phyloP scores from a whole-genome alignment of 2,888 invertebrate genomes.

The Cheilosia impressa region DNA sequence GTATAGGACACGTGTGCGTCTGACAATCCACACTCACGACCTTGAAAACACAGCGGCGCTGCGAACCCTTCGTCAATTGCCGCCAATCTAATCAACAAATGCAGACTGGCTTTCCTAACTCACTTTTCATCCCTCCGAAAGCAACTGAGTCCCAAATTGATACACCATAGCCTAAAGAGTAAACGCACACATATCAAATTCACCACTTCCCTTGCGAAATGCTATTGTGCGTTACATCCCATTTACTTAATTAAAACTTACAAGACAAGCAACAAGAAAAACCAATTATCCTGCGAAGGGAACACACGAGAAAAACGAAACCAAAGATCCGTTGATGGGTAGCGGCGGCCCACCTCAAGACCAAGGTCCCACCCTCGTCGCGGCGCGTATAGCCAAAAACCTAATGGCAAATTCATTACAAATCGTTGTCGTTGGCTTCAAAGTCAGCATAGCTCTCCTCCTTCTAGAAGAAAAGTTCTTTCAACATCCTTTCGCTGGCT shows the following conservation, averaged over 20 bases:
- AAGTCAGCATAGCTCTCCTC: conserved; percentile 24
- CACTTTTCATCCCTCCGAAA: neutral
- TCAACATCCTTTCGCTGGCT: neutral
- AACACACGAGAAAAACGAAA: conserved; percentile 35
- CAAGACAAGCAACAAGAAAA: conserved; percentile 69
- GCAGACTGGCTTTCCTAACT: neutral
- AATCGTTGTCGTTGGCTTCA: conserved; percentile 40
- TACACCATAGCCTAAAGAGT: neutral
- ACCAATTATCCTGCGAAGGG: conserved; percentile 57
- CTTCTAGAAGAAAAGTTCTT: conserved; percentile 6
- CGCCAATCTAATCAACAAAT: too few relatives aligned
- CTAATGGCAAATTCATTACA: conserved; percentile 60
- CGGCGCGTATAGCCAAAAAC: conserved; percentile 9
- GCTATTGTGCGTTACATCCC: conserved; percentile 58
- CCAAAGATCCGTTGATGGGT: conserved; percentile 21
- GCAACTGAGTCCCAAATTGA: conserved; percentile 16
- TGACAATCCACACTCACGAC: too few relatives aligned
- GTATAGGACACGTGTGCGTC: too few relatives aligned
- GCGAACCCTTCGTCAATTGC: too few relatives aligned
- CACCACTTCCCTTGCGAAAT: conserved; percentile 4
- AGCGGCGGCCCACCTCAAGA: neutral
- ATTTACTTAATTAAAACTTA: conserved; percentile 69
- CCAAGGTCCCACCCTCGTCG: conserved; percentile 18
- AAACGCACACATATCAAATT: neutral
- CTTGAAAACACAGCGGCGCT: too few relatives aligned